Percentiles rank a stretch among this genome's conserved stretches.
phyloP scores from a whole-genome alignment of 2,888 invertebrate genomes.

The Hirtodrosophila cameraria region DNA sequence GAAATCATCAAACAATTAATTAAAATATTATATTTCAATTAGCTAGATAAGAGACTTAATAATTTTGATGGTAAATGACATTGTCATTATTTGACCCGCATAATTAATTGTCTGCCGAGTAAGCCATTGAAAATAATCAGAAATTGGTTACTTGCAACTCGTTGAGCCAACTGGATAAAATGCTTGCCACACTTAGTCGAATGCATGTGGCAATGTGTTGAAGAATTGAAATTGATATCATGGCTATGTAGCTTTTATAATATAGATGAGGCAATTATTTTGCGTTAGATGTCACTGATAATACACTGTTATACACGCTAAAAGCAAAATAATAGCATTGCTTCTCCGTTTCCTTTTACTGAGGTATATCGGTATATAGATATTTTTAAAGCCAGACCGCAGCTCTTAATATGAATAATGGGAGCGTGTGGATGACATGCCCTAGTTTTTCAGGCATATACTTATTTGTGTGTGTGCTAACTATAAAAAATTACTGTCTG shows the following conservation, averaged over 20 bases:
- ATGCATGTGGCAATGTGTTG: neutral
- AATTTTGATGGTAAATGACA: too few relatives aligned
- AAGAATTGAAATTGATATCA: constrained; percentile 11
- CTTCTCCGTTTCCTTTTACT: neutral
- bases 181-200: neutral
- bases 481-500: constrained; percentile 54
- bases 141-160: neutral
- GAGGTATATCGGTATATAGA: constrained; percentile 6
- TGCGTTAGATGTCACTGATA: neutral
- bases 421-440: constrained; percentile 16
- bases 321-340: neutral
- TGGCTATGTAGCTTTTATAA: neutral
- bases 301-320: constrained; percentile 3
- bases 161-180: neutral
- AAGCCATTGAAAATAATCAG: neutral
- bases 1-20: too few relatives aligned
- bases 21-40: too few relatives aligned
- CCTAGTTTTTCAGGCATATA: neutral
- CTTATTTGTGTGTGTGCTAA: constrained; percentile 35
- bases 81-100: too few relatives aligned
- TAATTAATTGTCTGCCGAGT: too few relatives aligned
- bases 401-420: constrained; percentile 34
- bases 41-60: too few relatives aligned
- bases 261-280: constrained; percentile 19
- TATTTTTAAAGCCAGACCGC: neutral